These are phyloP conservation scores for Callyntrura sp. DNA, from an alignment of 2,888 invertebrate species.

Conservation along the genomic window DNA sequence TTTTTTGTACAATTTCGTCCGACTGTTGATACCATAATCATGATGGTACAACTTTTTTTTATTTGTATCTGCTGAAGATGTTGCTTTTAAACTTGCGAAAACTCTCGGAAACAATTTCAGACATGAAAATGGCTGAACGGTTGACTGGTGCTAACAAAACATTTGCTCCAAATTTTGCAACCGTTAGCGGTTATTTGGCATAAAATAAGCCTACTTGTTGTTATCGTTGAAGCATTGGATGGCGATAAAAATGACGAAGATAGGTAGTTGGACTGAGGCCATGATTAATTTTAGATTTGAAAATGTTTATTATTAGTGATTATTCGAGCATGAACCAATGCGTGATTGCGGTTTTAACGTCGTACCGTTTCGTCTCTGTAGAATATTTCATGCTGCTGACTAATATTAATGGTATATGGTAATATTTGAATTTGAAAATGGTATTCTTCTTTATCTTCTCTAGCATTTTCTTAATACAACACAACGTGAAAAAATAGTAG, in stretches of 20 bases:
- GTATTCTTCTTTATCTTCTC: too few relatives aligned
- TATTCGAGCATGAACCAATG: conserved; percentile 12
- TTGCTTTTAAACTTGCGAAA: too few relatives aligned
- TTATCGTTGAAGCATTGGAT: not conserved
- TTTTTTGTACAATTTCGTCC: too few relatives aligned
- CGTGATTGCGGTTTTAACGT: conserved; percentile 26
- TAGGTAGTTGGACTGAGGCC: too few relatives aligned
- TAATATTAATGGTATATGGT: not conserved
- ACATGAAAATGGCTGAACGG: conserved; percentile 6
- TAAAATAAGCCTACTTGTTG: not conserved
- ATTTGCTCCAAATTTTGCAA: conserved; percentile 8
- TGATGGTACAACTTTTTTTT: too few relatives aligned
- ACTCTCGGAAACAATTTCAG: too few relatives aligned
- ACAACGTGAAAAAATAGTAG: too few relatives aligned
- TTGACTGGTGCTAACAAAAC: not conserved
- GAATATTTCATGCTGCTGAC: too few relatives aligned
- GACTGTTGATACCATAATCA: too few relatives aligned
- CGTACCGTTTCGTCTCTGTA: conserved; percentile 10
- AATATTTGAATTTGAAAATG: not conserved
- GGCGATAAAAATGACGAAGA: too few relatives aligned
- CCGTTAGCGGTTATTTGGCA: not conserved
- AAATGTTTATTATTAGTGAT: not conserved
- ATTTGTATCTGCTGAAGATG: too few relatives aligned
- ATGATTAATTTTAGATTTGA: not conserved
- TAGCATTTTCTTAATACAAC: too few relatives aligned